Evolutionary conservation across 2,113 vertebrate genomes (phyloP).

Genomic region (Rhadina sibilatrix): DNA sequence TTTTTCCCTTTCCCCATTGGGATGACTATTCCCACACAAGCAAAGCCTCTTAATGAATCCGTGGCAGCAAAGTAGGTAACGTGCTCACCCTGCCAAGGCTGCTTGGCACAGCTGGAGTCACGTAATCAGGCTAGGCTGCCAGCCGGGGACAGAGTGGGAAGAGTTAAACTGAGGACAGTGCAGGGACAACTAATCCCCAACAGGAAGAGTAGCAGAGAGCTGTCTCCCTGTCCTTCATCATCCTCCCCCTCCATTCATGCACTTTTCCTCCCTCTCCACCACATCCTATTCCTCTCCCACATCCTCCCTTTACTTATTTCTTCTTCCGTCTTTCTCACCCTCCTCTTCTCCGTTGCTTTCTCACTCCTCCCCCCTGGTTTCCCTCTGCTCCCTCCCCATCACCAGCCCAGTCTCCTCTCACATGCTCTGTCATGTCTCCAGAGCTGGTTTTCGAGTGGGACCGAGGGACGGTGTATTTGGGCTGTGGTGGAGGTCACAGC

Average conservation of each 20-base stretch:
- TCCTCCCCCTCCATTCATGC: neutral
- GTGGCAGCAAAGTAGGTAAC: slow-evolving; percentile 64
- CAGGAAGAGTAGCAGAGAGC: slow-evolving; percentile 10
- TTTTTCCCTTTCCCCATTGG: neutral
- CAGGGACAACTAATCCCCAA: slow-evolving; percentile 36
- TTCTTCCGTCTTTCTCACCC: neutral
- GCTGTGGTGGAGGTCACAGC: slow-evolving; percentile 63
- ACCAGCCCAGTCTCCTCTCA: neutral
- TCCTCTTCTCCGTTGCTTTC: neutral
- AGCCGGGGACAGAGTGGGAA: neutral
- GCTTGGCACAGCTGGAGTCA: slow-evolving; percentile 69
- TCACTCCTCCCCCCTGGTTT: neutral
- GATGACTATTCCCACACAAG: slow-evolving; percentile 66
- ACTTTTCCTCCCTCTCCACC: neutral
- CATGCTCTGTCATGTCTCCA: slow-evolving; percentile 16
- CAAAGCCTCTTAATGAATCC: slow-evolving; percentile 75
- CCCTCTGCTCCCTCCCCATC: neutral
- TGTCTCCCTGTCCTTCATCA: slow-evolving; percentile 1
- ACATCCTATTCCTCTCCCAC: neutral
- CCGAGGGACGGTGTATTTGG: slow-evolving; percentile 24
- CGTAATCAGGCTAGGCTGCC: slow-evolving; percentile 43
- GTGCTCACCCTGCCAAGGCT: slow-evolving; percentile 53
- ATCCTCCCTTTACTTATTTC: neutral
- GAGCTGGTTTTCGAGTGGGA: slow-evolving; percentile 40
- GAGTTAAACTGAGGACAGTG: slow-evolving; percentile 57